Conservation (phyloP, 64 coral and sea anemone species). For the Montipora efflorescens region DNA sequence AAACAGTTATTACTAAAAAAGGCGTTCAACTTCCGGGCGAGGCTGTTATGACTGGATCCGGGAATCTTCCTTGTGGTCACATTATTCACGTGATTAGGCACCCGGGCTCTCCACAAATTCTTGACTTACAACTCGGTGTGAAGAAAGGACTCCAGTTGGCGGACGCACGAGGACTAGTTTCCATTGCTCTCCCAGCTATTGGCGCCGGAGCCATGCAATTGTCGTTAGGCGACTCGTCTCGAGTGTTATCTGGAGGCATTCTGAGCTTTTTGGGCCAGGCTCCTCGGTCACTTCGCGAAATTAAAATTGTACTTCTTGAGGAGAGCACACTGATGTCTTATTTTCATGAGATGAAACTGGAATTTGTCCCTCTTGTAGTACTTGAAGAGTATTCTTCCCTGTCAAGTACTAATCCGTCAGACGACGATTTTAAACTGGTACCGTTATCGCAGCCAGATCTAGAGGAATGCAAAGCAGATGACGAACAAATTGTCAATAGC, state of each 20-base stretch:
- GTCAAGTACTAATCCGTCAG: too few species aligned
- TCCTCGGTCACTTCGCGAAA: not conserved
- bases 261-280: conserved; percentile 1
- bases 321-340: not conserved
- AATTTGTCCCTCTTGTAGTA: too few species aligned
- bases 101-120: conserved; percentile 19
- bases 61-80: conserved; percentile 20
- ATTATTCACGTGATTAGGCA: conserved; percentile 15
- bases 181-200: conserved; percentile 26
- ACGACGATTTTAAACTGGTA: too few species aligned
- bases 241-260: not conserved
- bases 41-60: conserved; percentile 5
- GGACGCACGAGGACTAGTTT: conserved; percentile 4
- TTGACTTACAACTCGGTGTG: conserved; percentile 25
- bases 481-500: too few species aligned
- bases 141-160: conserved; percentile 11
- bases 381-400: too few species aligned
- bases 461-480: too few species aligned
- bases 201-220: conserved; percentile 7
- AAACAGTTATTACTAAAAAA: not conserved
- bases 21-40: conserved; percentile 22
- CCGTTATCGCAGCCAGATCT: too few species aligned
- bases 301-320: not conserved
- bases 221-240: not conserved
- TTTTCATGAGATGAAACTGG: not conserved